These are phyloP conservation scores for Mastacembelus armatus DNA, from an alignment of 2,797 vertebrate genomes.

Conservation along the genomic window DNA sequence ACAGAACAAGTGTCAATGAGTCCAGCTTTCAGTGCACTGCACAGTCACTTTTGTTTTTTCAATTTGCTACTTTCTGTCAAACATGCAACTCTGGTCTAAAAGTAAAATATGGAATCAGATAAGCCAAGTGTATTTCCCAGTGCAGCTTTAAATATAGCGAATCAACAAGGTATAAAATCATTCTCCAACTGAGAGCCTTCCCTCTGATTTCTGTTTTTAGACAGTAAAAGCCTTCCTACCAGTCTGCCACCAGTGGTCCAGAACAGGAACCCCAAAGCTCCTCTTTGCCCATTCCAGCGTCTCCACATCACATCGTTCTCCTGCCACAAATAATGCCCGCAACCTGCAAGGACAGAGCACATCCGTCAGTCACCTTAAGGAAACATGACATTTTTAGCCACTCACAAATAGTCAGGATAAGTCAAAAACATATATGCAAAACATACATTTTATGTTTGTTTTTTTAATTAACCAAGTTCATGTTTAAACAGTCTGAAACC, in stretches of 20 bases:
- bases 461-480: too few relatives aligned
- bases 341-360: constrained; percentile 80
- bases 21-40: background rate
- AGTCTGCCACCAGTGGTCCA: constrained; percentile 99
- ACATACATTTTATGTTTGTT: too few relatives aligned
- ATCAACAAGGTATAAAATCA: background rate
- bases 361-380: constrained; percentile 14
- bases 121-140: background rate
- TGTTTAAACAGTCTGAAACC: too few relatives aligned
- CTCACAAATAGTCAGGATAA: background rate
- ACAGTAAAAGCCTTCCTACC: constrained; percentile 80
- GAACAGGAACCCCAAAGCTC: constrained; percentile 91
- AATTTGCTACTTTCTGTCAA: background rate
- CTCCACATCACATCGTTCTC: constrained; percentile 94
- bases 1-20: background rate
- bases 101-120: background rate
- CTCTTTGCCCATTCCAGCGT: constrained; percentile 94
- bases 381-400: background rate
- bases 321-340: constrained; percentile 91
- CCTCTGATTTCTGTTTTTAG: background rate
- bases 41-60: background rate
- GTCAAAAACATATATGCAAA: background rate
- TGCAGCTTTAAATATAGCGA: background rate
- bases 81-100: background rate
- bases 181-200: background rate